Evolutionary conservation across 53 echinoderm and acorn worm genomes (phyloP).

Genomic region (Paelopatides confundens): DNA sequence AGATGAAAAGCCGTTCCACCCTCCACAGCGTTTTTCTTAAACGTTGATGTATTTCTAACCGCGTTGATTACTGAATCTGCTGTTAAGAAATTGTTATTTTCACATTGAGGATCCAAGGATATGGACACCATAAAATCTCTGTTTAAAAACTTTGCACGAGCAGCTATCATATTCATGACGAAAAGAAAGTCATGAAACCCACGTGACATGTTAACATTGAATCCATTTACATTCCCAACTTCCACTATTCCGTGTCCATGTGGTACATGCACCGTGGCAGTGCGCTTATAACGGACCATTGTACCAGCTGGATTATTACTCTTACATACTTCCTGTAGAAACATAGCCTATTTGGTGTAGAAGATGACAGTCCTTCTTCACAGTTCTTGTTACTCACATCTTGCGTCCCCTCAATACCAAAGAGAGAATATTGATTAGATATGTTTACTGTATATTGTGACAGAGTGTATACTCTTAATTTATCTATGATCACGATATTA

Average conservation of each 20-base stretch:
- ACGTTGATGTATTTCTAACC: neutral
- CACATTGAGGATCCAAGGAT: neutral
- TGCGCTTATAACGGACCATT: conserved; percentile 1
- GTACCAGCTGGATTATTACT: neutral
- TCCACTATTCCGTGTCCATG: neutral
- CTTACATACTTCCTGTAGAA: neutral
- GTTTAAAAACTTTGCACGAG: neutral
- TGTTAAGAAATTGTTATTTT: conserved; percentile 42
- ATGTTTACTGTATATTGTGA: neutral
- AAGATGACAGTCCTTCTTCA: neutral
- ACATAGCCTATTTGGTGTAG: no score
- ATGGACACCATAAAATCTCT: neutral
- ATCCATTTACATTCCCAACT: neutral
- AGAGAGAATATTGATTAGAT: neutral
- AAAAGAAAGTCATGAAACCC: neutral
- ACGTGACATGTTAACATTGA: conserved; percentile 4
- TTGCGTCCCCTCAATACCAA: neutral
- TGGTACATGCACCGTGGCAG: neutral
- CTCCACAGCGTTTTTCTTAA: neutral
- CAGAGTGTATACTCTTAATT: neutral
- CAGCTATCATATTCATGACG: neutral
- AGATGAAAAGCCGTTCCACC: neutral
- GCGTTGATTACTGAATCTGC: conserved; percentile 15
- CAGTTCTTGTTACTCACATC: neutral
- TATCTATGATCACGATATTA: neutral